Percentiles rank a stretch among this genome's conserved stretches.
phyloP scores from a whole-genome alignment of 2,797 vertebrate genomes.

The Pipistrellus pygmaeus region DNA sequence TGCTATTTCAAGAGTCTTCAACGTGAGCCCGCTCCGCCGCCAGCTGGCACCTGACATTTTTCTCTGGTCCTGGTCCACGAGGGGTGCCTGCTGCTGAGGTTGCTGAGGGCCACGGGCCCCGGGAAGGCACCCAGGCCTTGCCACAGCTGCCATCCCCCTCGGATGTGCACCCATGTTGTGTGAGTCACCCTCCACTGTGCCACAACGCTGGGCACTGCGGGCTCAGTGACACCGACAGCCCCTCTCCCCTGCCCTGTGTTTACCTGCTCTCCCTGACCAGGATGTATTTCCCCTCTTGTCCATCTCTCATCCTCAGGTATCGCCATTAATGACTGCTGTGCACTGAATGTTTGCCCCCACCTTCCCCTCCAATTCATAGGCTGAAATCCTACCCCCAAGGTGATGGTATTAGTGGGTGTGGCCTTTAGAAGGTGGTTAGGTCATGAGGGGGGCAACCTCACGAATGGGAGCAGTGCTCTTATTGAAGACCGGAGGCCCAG shows the following conservation, averaged over 20 bases:
- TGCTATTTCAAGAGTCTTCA: background rate
- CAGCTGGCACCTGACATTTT: background rate
- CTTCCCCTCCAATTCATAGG: background rate
- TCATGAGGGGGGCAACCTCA: background rate
- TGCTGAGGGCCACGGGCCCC: background rate
- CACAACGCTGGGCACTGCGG: background rate
- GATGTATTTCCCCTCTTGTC: background rate
- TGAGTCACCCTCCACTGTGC: background rate
- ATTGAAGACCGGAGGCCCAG: background rate
- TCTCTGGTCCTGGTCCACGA: background rate
- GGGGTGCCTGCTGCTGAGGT: background rate
- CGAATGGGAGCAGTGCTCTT: background rate
- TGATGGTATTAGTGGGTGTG: background rate
- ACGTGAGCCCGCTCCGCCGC: background rate
- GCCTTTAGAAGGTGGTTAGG: background rate
- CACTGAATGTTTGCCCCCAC: background rate
- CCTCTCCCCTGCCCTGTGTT: background rate
- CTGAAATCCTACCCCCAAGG: background rate
- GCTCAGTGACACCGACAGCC: background rate
- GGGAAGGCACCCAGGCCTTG: background rate
- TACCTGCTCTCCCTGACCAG: background rate
- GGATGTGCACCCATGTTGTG: background rate
- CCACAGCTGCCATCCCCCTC: background rate
- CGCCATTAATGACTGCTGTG: background rate
- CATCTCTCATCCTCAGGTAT: background rate